phyloP scores from a whole-genome alignment of 2,113 vertebrate genomes.

The Hydropotes inermis region DNA sequence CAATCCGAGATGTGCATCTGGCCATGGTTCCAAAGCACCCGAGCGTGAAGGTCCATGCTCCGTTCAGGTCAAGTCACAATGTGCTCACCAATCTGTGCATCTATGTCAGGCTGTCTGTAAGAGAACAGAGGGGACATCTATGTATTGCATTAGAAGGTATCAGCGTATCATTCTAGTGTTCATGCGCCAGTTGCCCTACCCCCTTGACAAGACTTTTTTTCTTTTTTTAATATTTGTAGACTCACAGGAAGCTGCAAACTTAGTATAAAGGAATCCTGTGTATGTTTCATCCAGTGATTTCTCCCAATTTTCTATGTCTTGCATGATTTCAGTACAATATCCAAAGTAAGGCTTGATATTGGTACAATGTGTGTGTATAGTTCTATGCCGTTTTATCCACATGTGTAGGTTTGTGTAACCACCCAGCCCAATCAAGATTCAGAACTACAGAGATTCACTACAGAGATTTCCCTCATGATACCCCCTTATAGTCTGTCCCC shows the following conservation, averaged over 20 bases:
- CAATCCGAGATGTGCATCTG: not conserved
- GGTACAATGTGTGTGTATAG: accelerated
- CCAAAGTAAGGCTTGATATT: not conserved
- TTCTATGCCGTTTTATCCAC: not conserved
- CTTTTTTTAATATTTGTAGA: not conserved
- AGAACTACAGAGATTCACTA: not conserved
- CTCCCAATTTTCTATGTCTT: not conserved
- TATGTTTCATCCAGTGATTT: not conserved
- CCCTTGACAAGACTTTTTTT: not conserved
- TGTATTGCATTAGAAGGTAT: not conserved
- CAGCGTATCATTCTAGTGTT: accelerated
- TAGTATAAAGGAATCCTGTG: not conserved
- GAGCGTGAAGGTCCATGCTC: not conserved
- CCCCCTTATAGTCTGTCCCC: no score
- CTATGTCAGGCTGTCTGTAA: not conserved
- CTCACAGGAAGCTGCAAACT: not conserved
- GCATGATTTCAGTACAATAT: not conserved
- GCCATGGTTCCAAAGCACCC: not conserved
- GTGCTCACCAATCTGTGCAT: not conserved
- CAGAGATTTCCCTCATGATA: no score
- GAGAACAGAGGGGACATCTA: not conserved
- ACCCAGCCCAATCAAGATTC: accelerated
- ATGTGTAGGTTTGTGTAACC: not conserved
- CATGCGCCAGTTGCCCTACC: accelerated
- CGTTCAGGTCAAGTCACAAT: not conserved